Evolutionary conservation across 2,888 invertebrate genomes (phyloP).

Genomic region (Drosophila heteroneura): DNA sequence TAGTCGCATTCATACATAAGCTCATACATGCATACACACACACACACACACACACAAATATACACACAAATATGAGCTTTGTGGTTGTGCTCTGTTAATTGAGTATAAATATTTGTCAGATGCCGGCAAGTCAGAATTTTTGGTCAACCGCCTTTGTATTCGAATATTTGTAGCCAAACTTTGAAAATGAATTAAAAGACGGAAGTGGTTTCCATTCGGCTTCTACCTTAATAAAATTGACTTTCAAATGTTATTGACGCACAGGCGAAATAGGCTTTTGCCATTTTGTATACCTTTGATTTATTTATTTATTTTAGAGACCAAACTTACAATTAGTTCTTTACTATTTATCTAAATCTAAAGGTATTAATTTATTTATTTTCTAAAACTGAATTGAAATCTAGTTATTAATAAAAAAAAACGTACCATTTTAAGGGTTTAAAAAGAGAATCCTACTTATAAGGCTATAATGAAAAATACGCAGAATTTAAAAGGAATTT

Average conservation of each 20-base stretch:
- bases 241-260: conserved; percentile 8
- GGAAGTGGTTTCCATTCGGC: conserved; percentile 7
- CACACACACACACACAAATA: neutral
- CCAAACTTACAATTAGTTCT: neutral
- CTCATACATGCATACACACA: neutral
- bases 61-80: conserved; percentile 24
- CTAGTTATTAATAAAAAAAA: neutral
- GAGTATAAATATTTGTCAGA: conserved; percentile 72
- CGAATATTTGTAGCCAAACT: conserved; percentile 17
- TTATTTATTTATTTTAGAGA: neutral
- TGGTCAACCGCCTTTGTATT: conserved; percentile 11
- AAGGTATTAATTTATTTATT: neutral
- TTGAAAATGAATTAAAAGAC: conserved; percentile 1
- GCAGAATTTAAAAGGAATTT: neutral
- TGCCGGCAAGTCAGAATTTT: conserved; percentile 49
- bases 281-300: neutral
- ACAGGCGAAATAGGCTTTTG: neutral
- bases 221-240: conserved; percentile 19
- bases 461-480: neutral
- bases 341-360: neutral
- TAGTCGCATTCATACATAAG: neutral
- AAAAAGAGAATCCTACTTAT: neutral
- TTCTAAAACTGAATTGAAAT: neutral
- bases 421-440: neutral
- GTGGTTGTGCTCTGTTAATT: conserved; percentile 63